phyloP scores from a whole-genome alignment of 2,113 vertebrate species.

The Neofelis nebulosa region DNA sequence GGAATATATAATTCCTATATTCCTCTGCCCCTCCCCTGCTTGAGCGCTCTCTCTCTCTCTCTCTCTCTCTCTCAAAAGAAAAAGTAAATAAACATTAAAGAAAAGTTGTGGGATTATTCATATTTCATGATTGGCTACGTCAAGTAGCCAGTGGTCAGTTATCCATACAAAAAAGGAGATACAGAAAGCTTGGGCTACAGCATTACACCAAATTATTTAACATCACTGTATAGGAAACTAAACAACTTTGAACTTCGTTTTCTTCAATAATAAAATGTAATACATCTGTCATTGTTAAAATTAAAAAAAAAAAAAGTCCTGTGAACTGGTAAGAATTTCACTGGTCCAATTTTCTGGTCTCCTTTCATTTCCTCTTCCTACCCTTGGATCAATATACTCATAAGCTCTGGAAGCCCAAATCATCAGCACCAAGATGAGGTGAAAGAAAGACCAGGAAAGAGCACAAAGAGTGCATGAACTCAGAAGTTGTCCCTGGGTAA shows the following conservation, averaged over 20 bases:
- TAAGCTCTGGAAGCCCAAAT: neutral
- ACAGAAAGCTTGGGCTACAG: neutral
- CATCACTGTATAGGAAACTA: neutral
- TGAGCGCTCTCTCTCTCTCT: too few species aligned
- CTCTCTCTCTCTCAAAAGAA: too few species aligned
- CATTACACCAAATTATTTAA: neutral
- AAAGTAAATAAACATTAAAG: neutral
- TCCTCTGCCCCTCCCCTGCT: too few species aligned
- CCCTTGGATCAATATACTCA: neutral
- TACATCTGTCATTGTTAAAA: neutral
- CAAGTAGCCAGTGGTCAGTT: neutral
- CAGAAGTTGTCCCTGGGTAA: neutral
- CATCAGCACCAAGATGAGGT: neutral
- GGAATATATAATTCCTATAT: too few species aligned
- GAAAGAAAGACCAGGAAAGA: neutral
- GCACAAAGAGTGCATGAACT: neutral
- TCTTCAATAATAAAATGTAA: neutral
- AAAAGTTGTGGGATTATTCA: neutral
- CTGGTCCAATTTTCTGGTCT: neutral
- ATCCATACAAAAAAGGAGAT: neutral
- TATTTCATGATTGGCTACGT: neutral
- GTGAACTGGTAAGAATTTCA: neutral
- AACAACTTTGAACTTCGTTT: neutral
- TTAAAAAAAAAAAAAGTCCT: neutral
- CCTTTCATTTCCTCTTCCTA: neutral